These are phyloP conservation scores for Pseudolycoriella hygida DNA, from an alignment of 2,888 invertebrate genomes.

Conservation along the genomic window DNA sequence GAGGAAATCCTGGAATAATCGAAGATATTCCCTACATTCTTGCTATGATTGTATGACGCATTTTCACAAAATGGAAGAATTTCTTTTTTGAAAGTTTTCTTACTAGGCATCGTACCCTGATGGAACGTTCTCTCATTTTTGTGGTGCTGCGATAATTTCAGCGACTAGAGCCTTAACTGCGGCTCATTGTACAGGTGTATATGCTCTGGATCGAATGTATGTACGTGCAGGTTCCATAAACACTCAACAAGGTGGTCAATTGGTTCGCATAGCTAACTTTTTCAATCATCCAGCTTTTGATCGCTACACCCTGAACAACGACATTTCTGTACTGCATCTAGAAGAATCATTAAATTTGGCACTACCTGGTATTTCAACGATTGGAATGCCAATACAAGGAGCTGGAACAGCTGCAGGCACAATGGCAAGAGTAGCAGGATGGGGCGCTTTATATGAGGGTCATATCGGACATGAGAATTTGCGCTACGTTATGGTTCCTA, in stretches of 20 bases:
- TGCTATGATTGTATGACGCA: no score
- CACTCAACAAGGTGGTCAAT: no score
- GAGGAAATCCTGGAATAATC: no score
- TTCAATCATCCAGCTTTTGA: constrained; percentile 25
- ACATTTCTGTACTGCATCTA: constrained; percentile 22
- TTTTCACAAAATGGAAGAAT: no score
- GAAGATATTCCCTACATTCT: no score
- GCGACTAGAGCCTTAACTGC: constrained; percentile 23
- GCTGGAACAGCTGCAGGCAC: constrained; percentile 21
- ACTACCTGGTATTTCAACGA: constrained; percentile 16
- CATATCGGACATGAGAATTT: constrained; percentile 14
- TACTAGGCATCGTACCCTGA: no score
- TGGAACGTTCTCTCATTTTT: constrained; percentile 10
- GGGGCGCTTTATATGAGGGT: constrained; percentile 15
- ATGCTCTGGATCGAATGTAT: constrained; percentile 19
- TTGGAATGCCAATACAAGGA: constrained; percentile 17
- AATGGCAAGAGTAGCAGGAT: constrained; percentile 23
- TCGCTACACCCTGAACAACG: constrained; percentile 20
- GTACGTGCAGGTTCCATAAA: constrained; percentile 13
- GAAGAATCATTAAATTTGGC: constrained; percentile 14
- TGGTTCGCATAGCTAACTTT: constrained; percentile 15
- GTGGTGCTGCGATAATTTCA: constrained; percentile 25
- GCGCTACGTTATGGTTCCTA: constrained; percentile 30
- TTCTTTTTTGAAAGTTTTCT: no score
- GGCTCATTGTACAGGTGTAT: constrained; percentile 24